Evolutionary conservation across 2,888 invertebrate genomes (phyloP).

Genomic region (Apamea epomidion): DNA sequence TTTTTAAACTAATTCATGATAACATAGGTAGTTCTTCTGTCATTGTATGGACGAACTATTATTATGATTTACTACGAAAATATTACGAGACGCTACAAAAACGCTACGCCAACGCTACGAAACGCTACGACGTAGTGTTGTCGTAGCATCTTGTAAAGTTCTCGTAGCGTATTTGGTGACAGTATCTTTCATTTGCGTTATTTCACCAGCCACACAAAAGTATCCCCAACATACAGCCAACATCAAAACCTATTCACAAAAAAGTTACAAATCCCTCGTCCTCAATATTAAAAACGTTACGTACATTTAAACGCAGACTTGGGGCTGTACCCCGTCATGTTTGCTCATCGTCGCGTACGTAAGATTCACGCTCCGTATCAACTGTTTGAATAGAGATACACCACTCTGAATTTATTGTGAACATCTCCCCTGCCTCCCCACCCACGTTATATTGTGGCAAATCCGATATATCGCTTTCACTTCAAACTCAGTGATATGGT

Average conservation of each 20-base stretch:
- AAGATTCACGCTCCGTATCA: constrained; percentile 87
- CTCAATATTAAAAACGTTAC: constrained; percentile 56
- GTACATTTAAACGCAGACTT: constrained; percentile 61
- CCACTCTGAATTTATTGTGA: constrained; percentile 88
- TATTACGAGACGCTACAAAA: neutral
- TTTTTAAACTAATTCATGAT: neutral
- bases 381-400: constrained; percentile 90
- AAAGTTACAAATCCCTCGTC: constrained; percentile 10
- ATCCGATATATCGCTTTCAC: constrained; percentile 88
- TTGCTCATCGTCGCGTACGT: constrained; percentile 84
- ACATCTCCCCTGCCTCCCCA: constrained; percentile 69
- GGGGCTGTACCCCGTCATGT: constrained; percentile 75
- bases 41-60: neutral
- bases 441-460: constrained; percentile 83
- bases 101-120: neutral
- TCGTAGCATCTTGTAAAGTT: neutral
- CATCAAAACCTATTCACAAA: neutral
- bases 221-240: neutral
- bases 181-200: neutral
- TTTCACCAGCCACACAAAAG: constrained; percentile 1
- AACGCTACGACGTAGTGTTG: neutral
- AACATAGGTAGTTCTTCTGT: too few relatives aligned
- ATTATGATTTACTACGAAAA: neutral
- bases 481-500: constrained; percentile 86
- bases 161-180: neutral